These are phyloP conservation scores for Halocaridina rubra DNA, from an alignment of 2,888 invertebrate genomes.

Conservation along the genomic window DNA sequence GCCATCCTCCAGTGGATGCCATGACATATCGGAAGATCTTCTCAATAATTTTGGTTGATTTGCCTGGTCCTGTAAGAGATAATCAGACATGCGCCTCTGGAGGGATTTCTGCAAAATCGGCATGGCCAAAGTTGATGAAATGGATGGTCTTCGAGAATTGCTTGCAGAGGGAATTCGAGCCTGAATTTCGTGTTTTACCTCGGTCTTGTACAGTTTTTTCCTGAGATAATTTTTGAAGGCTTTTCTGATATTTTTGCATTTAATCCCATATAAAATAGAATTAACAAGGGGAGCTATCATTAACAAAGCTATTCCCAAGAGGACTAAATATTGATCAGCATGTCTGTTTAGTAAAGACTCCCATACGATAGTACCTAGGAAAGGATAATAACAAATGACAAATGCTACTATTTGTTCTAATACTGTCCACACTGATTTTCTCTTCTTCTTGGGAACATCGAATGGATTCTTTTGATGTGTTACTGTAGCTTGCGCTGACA, in stretches of 20 bases:
- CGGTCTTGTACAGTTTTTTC: conserved; percentile 82
- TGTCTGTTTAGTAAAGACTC: conserved; percentile 70
- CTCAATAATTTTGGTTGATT: conserved; percentile 69
- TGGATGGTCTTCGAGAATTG: conserved; percentile 79
- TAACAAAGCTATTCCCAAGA: conserved; percentile 38
- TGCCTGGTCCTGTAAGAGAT: conserved; percentile 70
- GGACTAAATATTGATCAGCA: conserved; percentile 36
- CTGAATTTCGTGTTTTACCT: conserved; percentile 83
- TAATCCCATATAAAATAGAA: conserved; percentile 82
- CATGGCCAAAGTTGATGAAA: conserved; percentile 59
- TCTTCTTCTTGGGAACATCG: conserved; percentile 70
- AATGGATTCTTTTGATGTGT: conserved; percentile 79
- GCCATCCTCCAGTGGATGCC: conserved; percentile 67
- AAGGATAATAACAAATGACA: conserved; percentile 80
- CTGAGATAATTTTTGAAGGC: conserved; percentile 83
- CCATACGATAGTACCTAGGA: conserved; percentile 79
- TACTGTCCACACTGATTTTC: conserved; percentile 70
- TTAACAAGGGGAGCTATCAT: conserved; percentile 72
- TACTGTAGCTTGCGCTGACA: conserved; percentile 80
- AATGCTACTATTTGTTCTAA: conserved; percentile 80
- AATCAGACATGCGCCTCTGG: conserved; percentile 74
- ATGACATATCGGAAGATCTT: conserved; percentile 71
- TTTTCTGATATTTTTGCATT: conserved; percentile 77
- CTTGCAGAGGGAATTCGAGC: conserved; percentile 83
- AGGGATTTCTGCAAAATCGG: conserved; percentile 65